These are phyloP conservation scores for Microcebus lehilahytsara DNA, from an alignment of 2,113 vertebrate species.

Conservation along the genomic window DNA sequence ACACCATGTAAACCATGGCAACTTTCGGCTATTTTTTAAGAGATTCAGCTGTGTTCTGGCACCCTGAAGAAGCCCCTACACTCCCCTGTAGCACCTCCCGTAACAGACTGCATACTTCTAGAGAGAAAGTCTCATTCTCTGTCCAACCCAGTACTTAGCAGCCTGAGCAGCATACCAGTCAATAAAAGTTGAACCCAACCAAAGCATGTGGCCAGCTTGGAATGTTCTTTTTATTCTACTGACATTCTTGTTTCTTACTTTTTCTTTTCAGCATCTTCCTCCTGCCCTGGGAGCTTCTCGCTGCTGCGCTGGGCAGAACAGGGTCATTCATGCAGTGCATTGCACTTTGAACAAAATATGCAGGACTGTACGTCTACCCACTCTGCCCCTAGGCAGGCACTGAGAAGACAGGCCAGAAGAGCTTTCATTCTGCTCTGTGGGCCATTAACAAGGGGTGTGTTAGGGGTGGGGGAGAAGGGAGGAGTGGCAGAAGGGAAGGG, in stretches of 20 bases:
- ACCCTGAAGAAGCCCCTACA: not conserved
- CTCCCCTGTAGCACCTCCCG: not conserved
- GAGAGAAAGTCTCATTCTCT: not conserved
- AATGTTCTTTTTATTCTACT: not conserved
- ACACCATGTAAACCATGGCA: not conserved
- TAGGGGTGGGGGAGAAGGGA: accelerated
- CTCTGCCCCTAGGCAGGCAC: not conserved
- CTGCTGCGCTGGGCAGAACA: not conserved
- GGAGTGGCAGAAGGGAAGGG: not conserved
- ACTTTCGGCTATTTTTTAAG: not conserved
- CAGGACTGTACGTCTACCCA: not conserved
- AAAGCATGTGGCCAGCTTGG: not conserved
- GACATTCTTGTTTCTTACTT: not conserved
- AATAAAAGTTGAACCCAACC: not conserved
- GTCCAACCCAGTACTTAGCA: not conserved
- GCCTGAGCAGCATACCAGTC: not conserved
- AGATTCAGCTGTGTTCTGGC: not conserved
- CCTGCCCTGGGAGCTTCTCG: not conserved
- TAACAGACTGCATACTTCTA: not conserved
- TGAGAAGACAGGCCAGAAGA: not conserved
- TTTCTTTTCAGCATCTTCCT: not conserved
- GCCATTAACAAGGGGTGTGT: not conserved
- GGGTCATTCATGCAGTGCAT: not conserved
- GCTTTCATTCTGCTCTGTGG: not conserved
- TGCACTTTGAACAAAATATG: not conserved